Conservation (phyloP, 2,113 vertebrate species). For the Odocoileus virginianus region DNA sequence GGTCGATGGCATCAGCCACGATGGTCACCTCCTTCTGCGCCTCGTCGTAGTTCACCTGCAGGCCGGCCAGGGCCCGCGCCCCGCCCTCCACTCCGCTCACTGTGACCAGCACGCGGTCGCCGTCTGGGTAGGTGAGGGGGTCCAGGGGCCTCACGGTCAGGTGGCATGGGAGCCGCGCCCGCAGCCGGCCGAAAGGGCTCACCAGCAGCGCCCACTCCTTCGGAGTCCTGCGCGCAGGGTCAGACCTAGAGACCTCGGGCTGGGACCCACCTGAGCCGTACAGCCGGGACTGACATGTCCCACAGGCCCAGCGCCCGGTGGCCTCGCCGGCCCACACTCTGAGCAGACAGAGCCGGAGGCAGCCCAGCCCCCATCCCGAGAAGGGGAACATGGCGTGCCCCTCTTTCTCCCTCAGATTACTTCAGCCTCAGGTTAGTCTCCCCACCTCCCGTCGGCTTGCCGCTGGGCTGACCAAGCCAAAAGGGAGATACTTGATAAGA, state of each 20-base stretch:
- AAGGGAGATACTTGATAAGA: neutral
- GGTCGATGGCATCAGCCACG: conserved; percentile 72
- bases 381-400: conserved; percentile 45
- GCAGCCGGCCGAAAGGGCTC: conserved; percentile 84
- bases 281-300: neutral
- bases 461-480: neutral
- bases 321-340: neutral
- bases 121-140: conserved; percentile 81
- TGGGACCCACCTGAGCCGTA: neutral
- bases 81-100: conserved; percentile 72
- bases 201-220: conserved; percentile 85
- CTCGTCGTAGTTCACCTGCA: conserved; percentile 85
- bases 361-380: neutral
- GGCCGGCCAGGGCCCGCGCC: conserved; percentile 53
- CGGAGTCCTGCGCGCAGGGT: neutral
- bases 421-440: neutral
- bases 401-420: neutral
- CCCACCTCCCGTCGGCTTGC: neutral
- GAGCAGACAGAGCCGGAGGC: neutral
- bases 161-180: conserved; percentile 84
- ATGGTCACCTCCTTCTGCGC: conserved; percentile 82
- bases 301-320: neutral
- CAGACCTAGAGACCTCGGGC: neutral
- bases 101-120: conserved; percentile 83
- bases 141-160: conserved; percentile 86